phyloP scores from a whole-genome alignment of 2,888 invertebrate species.

The Chelonus formosanus region DNA sequence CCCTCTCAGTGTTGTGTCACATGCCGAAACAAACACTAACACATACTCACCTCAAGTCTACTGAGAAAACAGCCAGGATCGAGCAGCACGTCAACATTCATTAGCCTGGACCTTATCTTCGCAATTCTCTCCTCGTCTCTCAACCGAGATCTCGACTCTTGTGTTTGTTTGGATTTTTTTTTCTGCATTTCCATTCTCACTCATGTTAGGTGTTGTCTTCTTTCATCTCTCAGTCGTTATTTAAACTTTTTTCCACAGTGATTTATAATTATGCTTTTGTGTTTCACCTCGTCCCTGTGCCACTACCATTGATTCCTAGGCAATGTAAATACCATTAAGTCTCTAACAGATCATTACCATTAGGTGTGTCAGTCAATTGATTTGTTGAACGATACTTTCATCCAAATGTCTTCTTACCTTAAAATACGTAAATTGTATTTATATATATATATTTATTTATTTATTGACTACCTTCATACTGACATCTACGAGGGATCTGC shows the following conservation, averaged over 20 bases:
- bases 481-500: constrained; percentile 39
- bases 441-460: constrained; percentile 5
- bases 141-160: constrained; percentile 21
- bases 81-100: constrained; percentile 53
- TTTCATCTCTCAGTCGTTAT: constrained; percentile 9
- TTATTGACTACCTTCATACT: constrained; percentile 14
- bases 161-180: constrained; percentile 10
- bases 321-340: constrained; percentile 50
- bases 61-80: constrained; percentile 41
- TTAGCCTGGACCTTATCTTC: constrained; percentile 52
- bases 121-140: constrained; percentile 36
- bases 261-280: constrained; percentile 49
- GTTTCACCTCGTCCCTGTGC: constrained; percentile 25
- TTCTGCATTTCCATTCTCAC: constrained; percentile 25
- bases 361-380: constrained; percentile 37
- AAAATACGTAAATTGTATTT: no score
- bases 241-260: constrained; percentile 28
- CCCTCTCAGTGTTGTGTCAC: constrained; percentile 3
- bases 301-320: constrained; percentile 49
- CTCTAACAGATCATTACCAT: constrained; percentile 47
- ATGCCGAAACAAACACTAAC: constrained; percentile 27
- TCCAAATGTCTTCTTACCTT: constrained; percentile 30
- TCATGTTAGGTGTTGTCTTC: constrained; percentile 15
- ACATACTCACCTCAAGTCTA: constrained; percentile 9
- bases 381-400: constrained; percentile 29